These are phyloP conservation scores for Ichneumoninae sp. DNA, from an alignment of 2,888 invertebrate species.

Conservation along the genomic window DNA sequence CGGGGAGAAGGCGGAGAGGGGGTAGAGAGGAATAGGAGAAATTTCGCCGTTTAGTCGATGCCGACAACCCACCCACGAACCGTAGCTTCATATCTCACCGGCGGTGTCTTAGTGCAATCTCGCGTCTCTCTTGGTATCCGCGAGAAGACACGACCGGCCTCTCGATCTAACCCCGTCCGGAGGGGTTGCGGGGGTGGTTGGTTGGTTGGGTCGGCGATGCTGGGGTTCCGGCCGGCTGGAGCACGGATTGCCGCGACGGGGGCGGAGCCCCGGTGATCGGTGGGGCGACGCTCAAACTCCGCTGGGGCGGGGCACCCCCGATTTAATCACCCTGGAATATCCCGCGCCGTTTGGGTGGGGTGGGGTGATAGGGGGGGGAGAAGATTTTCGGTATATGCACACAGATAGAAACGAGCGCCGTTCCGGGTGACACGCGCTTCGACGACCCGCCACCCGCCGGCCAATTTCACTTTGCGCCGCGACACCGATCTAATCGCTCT, in stretches of 20 bases:
- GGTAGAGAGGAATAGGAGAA: constrained; percentile 5
- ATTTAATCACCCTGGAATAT: constrained; percentile 69
- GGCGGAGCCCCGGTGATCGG: constrained; percentile 68
- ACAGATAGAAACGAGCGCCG: constrained; percentile 27
- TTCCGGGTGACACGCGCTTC: constrained; percentile 55
- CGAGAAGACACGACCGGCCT: constrained; percentile 57
- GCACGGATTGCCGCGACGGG: constrained; percentile 62
- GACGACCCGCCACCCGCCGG: constrained; percentile 59
- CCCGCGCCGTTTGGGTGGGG: too few relatives aligned
- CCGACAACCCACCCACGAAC: constrained; percentile 30
- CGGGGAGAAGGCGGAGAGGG: neutral
- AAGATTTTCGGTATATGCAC: constrained; percentile 47
- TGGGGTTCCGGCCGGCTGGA: constrained; percentile 7
- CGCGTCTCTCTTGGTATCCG: constrained; percentile 7
- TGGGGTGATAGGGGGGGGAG: constrained; percentile 41
- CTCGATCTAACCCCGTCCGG: constrained; percentile 45
- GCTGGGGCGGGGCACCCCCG: constrained; percentile 74
- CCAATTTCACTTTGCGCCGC: constrained; percentile 77
- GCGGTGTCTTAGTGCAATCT: constrained; percentile 18
- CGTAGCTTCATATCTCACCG: constrained; percentile 11
- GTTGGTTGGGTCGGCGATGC: constrained; percentile 53
- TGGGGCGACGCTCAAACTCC: constrained; percentile 63
- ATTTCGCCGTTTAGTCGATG: constrained; percentile 48
- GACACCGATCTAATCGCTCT: constrained; percentile 71
- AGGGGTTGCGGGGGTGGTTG: constrained; percentile 42